A percentile compares a stretch with the other conserved stretches of the same genome.
Evolutionary conservation across 2,888 invertebrate genomes (phyloP).

Genomic region (Cynaeus angustus): DNA sequence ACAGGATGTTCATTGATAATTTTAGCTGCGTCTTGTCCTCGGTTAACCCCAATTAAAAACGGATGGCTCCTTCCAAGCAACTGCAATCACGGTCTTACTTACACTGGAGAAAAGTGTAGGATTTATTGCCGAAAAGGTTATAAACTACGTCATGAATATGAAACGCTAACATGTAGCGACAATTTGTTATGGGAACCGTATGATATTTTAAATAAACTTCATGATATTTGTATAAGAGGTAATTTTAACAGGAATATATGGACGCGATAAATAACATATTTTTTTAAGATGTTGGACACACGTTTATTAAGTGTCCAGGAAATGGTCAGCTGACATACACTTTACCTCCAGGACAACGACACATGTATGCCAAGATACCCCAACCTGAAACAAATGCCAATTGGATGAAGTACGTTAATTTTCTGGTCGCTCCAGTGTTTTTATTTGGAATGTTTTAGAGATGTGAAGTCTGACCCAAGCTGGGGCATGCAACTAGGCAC

Average conservation of each 20-base stretch:
- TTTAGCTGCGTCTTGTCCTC: constrained; percentile 72
- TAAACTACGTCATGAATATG: constrained; percentile 61
- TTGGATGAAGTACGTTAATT: constrained; percentile 75
- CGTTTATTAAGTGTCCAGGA: constrained; percentile 78
- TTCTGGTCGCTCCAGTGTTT: too few relatives aligned
- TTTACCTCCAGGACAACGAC: constrained; percentile 72
- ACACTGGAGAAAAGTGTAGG: constrained; percentile 72
- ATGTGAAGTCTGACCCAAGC: constrained; percentile 75
- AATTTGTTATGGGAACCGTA: constrained; percentile 63
- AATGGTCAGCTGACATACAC: constrained; percentile 74
- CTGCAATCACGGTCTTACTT: constrained; percentile 72
- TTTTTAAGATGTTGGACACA: constrained; percentile 69
- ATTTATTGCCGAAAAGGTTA: constrained; percentile 73
- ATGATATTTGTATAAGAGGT: constrained; percentile 64
- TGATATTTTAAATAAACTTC: constrained; percentile 37
- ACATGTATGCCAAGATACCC: constrained; percentile 73
- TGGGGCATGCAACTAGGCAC: constrained; percentile 78
- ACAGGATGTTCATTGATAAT: too few relatives aligned
- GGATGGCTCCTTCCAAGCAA: constrained; percentile 74
- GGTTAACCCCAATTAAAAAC: constrained; percentile 70
- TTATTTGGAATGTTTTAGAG: constrained; percentile 63
- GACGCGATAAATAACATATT: constrained; percentile 42
- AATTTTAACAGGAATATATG: constrained; percentile 25
- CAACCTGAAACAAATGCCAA: constrained; percentile 79
- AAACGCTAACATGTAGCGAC: constrained; percentile 60